Conservation (phyloP, 2,888 invertebrate genomes). For the Parapristionchus giblindavisi region DNA sequence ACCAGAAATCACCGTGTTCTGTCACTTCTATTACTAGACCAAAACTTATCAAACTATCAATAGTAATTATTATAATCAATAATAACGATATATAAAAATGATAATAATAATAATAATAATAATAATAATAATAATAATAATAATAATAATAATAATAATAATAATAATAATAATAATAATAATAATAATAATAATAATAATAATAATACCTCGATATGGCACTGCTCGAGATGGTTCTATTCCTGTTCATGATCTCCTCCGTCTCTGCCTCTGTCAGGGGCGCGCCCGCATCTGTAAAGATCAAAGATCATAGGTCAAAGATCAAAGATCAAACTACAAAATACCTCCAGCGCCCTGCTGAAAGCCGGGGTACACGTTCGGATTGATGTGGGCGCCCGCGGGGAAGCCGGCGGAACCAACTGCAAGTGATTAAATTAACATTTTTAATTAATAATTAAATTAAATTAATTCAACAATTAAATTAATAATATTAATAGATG, state of each 20-base stretch:
- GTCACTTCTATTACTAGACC: too few relatives aligned
- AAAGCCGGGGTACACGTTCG: conserved; percentile 55
- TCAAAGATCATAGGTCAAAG: not conserved
- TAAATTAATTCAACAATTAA: too few relatives aligned
- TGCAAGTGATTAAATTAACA: too few relatives aligned
- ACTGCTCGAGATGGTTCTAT: conserved; percentile 89
- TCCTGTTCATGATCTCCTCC: conserved; percentile 96
- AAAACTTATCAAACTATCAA: too few relatives aligned
- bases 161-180: too few relatives aligned
- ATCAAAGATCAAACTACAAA: not conserved
- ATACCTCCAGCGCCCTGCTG: conserved; percentile 30
- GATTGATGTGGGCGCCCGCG: conserved; percentile 60
- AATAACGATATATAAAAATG: not conserved
- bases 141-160: too few relatives aligned
- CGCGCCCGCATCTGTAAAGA: conserved; percentile 34
- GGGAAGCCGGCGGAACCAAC: conserved; percentile 40
- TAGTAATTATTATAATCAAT: not conserved
- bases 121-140: too few relatives aligned
- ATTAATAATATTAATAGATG: too few relatives aligned
- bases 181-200: not conserved
- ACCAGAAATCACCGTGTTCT: too few relatives aligned
- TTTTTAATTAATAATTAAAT: too few relatives aligned
- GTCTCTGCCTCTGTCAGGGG: conserved; percentile 86
- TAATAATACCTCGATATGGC: conserved; percentile 83
- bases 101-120: too few relatives aligned